Evolutionary conservation across 1,140 invertebrate genomes (phyloP), one percentile per base, ranked within the genome.

Genomic region (Aplysia californica): DNA sequence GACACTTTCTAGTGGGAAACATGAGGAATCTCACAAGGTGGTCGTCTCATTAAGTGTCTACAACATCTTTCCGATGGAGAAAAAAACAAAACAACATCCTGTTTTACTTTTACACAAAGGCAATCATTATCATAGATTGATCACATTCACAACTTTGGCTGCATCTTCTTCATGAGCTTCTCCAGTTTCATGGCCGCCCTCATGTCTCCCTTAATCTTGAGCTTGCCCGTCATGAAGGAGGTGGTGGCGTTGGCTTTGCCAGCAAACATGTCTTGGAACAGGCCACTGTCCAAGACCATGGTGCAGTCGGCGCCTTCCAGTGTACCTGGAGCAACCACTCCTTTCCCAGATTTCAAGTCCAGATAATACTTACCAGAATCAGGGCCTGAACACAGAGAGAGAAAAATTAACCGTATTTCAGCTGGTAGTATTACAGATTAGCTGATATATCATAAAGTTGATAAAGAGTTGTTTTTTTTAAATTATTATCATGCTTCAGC

Each of bases 181-280:
- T 99, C 97, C 74, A 99, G 87, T 88, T 98, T 98, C 94, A 99
- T 96, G 0, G 97, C 98, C 87, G 97, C 95, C 80, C 94, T 94
- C 85, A 99, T 91, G 87, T 98, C 96, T 0, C 98, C 98, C 81
- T 92, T 93, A 75, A 99, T 96, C 91, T 98, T 98, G 59, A 99
- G 90, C 91, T 98, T 99, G 36, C 98, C 98, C 85, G 94, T 94
- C 96, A 99, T 98, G 88, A 98, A 98, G 15, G 97, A 97, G 31
- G 93, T 93, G 0, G 96, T 93, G 15, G 97, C 94, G 88, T 97
- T 98, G 76, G 98, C 82, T 91, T 96, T 95, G 36, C 96, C 95
- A 74, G 77, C 82, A 80, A 93, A 93, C 89, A 93, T 91, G 71
- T 91, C 91, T 3, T 87, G 76, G 81, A 93, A 93, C 77, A 92